A percentile compares a stretch with the other conserved stretches of the same genome.
These are phyloP conservation scores for Hermodice carunculata DNA, from an alignment of 2,888 invertebrate species.

Conservation along the genomic window DNA sequence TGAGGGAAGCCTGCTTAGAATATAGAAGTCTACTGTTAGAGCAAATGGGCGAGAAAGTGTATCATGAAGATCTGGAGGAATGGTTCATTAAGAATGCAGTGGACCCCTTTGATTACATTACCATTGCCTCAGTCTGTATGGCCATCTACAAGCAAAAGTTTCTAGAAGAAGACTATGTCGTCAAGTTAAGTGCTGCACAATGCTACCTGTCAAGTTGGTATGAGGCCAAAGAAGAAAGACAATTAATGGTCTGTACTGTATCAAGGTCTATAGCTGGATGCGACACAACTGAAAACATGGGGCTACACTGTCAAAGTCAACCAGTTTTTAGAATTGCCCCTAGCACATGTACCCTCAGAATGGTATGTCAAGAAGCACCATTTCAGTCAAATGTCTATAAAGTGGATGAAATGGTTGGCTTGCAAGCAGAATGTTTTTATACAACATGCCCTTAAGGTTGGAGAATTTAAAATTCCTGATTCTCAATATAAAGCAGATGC, in stretches of 20 bases:
- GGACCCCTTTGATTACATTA: conserved; percentile 33
- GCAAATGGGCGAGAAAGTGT: conserved; percentile 24
- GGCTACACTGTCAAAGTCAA: background rate
- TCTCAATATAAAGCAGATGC: conserved; percentile 6
- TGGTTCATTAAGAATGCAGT: conserved; percentile 11
- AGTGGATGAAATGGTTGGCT: conserved; percentile 2
- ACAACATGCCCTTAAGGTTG: conserved; percentile 6
- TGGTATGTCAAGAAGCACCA: background rate
- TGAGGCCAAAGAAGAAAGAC: background rate
- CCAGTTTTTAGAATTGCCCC: background rate
- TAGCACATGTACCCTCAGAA: background rate
- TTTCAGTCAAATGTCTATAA: background rate
- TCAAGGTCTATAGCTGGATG: background rate
- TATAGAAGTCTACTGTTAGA: conserved; percentile 3
- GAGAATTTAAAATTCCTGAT: background rate
- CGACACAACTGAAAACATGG: background rate
- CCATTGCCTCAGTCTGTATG: conserved; percentile 38
- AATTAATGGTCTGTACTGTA: background rate
- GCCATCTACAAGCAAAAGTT: conserved; percentile 19
- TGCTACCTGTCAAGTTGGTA: background rate
- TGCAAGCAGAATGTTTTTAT: background rate
- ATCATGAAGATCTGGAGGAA: too few relatives aligned
- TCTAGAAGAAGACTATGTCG: conserved; percentile 8
- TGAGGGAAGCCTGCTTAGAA: background rate
- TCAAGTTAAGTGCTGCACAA: background rate